Evolutionary conservation across 2,888 invertebrate species (phyloP), one percentile per base, ranked within the genome.

Genomic region (Diarsia brunnea): DNA sequence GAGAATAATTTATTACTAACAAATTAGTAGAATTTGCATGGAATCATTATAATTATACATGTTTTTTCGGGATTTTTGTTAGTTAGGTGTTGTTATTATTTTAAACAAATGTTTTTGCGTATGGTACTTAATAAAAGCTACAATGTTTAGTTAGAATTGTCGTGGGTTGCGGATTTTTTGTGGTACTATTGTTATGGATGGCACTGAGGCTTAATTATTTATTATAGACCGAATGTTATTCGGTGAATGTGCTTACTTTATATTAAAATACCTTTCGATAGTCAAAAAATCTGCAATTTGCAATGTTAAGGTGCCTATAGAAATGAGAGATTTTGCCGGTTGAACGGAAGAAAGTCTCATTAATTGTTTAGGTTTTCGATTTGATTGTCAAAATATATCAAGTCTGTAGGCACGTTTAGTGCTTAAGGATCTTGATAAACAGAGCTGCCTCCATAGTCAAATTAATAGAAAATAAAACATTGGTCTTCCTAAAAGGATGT

Each of bases 401-500:
- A 63, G 21, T 69, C 55, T 81, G 14, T 69, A 21, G n/a, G 10
- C 60, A 47, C 11, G 10, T 55, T 74, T 78, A 84, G 73, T 76
- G 10, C 11, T 61, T 82, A 61, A 73, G 73, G 27, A 51, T 74
- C 45, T 78, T 76, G 75, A 51, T 67, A 60, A 86, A 88, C 88
- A 86, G 21, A 78, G 75, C 68, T 88, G 88, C 88, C 81, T 88
- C 81, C 19, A 31, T 69, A 71, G 80, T 73, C 58, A 67, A 73
- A 73, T 72, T 43, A 74, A 71, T 51, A 64, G 8, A 31, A 24
- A 55, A 65, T 11, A 64, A 19, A 19, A 69, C 5, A 61, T n/a
- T 60, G 60, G 58, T 77, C 69, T 82, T 82, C 83, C 65, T 81
- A 51, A 45, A 68, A 16, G 75, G 0, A 64, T 51, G 31, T 84